phyloP scores from a whole-genome alignment of 2,888 invertebrate species.

The Nomada lathburiana region DNA sequence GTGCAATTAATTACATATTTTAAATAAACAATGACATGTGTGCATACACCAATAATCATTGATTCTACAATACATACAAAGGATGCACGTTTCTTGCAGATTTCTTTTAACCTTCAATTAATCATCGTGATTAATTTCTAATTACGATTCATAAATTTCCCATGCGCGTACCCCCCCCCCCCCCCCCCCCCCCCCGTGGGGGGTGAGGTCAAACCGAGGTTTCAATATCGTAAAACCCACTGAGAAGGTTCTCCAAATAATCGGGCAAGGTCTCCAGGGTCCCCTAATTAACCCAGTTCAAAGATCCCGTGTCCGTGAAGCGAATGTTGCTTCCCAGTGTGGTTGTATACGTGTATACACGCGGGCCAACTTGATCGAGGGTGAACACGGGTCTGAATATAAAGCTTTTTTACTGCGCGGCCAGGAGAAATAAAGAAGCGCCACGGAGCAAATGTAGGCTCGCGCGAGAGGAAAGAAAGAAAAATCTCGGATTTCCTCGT shows the following conservation, averaged over 20 bases:
- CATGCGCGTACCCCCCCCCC: too few relatives aligned
- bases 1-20: too few relatives aligned
- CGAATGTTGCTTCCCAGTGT: slow-evolving; percentile 37
- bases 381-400: slow-evolving; percentile 46
- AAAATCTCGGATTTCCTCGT: slow-evolving; percentile 78
- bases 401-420: slow-evolving; percentile 40
- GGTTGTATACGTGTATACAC: background rate
- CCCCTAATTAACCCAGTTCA: slow-evolving; percentile 48
- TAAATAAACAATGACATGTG: too few relatives aligned
- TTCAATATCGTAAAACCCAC: background rate
- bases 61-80: too few relatives aligned
- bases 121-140: too few relatives aligned
- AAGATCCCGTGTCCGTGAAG: slow-evolving; percentile 27
- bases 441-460: background rate
- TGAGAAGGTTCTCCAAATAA: background rate
- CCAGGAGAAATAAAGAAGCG: slow-evolving; percentile 47
- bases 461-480: slow-evolving; percentile 67
- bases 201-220: background rate
- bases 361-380: slow-evolving; percentile 35
- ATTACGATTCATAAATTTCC: background rate
- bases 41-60: too few relatives aligned
- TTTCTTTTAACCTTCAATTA: too few relatives aligned
- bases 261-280: slow-evolving; percentile 2
- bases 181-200: background rate
- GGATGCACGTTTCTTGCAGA: too few relatives aligned